Conservation (phyloP, 2,797 vertebrate genomes). For the Liasis olivaceus region DNA sequence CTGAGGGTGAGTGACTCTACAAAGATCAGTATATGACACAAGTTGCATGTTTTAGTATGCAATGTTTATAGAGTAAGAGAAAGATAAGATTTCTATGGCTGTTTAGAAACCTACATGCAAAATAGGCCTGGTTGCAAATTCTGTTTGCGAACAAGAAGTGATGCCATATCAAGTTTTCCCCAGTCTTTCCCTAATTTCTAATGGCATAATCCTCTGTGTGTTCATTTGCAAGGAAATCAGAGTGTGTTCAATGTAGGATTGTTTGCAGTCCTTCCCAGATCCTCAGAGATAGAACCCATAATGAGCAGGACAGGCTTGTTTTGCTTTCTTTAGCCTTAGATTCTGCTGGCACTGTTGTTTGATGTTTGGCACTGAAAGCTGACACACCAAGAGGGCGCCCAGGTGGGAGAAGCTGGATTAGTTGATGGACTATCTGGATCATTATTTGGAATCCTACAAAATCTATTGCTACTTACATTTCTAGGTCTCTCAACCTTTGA, state of each 20-base stretch:
- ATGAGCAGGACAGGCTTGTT: neutral
- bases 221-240: neutral
- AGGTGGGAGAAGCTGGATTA: neutral
- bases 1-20: constrained; percentile 49
- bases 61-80: neutral
- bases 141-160: neutral
- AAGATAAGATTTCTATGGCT: neutral
- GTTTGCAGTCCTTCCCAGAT: neutral
- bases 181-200: neutral
- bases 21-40: constrained; percentile 40
- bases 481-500: neutral
- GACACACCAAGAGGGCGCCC: neutral
- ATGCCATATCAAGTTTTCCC: neutral
- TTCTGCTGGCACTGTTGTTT: neutral
- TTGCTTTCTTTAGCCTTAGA: neutral
- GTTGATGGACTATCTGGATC: neutral
- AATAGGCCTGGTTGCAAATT: neutral
- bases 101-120: neutral
- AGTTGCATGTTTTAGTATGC: constrained; percentile 13
- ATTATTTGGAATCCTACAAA: neutral
- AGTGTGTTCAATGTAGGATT: neutral
- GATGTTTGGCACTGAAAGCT: neutral
- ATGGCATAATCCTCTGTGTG: neutral
- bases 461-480: neutral
- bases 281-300: too few relatives aligned